These are phyloP conservation scores for Parus major DNA, from an alignment of 2,113 vertebrate genomes.

Conservation along the genomic window DNA sequence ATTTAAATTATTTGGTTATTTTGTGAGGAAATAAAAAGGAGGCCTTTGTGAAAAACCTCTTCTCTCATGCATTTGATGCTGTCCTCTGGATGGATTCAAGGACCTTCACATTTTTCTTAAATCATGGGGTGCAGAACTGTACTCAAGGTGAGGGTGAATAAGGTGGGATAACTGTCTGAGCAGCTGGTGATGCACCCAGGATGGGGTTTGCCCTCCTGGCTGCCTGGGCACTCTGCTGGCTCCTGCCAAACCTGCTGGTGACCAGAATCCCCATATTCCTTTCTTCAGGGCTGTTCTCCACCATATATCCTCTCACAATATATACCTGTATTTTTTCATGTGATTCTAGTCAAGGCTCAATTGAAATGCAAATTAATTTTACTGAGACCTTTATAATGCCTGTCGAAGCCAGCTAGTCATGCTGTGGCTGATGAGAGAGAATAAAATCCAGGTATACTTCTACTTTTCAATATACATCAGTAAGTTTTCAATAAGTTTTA, in stretches of 20 bases:
- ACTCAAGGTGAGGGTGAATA: background rate
- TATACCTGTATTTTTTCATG: background rate
- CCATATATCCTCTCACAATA: background rate
- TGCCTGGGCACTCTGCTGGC: fast-evolving
- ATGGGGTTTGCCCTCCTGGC: background rate
- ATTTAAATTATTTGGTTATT: background rate
- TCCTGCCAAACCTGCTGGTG: background rate
- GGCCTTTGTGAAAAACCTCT: background rate
- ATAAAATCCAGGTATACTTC: background rate
- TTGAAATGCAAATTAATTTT: background rate
- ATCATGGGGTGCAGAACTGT: background rate
- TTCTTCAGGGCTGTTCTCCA: background rate
- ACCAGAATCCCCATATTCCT: background rate
- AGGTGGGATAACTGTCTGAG: too few relatives aligned
- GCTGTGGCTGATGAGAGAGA: background rate
- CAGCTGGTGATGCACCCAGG: background rate
- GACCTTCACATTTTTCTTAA: background rate
- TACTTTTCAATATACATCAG: background rate
- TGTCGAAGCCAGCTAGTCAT: background rate
- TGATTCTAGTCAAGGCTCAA: background rate
- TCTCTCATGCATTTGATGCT: background rate
- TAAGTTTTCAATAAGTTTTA: background rate
- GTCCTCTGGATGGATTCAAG: background rate
- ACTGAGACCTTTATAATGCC: background rate
- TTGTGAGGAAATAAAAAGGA: background rate